Base-by-base conservation (phyloP, 2,888 invertebrate species). In the Xanthia icteritia region DNA sequence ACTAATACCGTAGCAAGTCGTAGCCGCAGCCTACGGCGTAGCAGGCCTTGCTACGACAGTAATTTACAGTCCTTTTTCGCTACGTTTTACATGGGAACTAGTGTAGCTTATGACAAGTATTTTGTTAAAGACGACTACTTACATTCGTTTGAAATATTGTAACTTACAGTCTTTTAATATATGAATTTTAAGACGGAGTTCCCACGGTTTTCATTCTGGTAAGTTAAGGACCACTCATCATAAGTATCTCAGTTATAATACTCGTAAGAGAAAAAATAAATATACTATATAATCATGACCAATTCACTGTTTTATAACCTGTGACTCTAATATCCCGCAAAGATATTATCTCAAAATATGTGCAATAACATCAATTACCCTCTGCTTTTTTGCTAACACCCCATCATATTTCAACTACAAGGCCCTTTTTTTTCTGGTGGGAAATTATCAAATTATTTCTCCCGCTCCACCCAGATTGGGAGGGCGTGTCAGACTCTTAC, bases 71-170 rank as follows among this genome's bases (percentile, higher is more conserved):
- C 36, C 58, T 45, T 60, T 36, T 56, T 56, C 23, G 4, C 13
- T 70, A 45, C 42, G 36, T 23, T 51, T 79, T 65, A 64, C 23
- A 65, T 65, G 73, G 6, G 73, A 72, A 51, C 31, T 5, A 9
- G 5, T 48, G 11, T 64, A 72, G 31, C 72, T 79, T 58, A 20
- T 15, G 27, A 56, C n/a, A 5, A 45, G 5, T n/a, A 15, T 39
- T 6, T 54, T 51, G 5, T 39, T 9, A 27, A 64, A 27, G 4
- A 11, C 15, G 9, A 48, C 4, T 36, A 13, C 11, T 31, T 58
- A 20, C 39, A 48, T 17, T 31, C 0, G 8, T 65, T 56, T 48
- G 6, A 31, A 58, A 51, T 58, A 72, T 77, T 70, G 13, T 45
- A 27, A 54, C 2, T 60, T 54, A 20, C 20, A 15, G 11, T 36